Evolutionary conservation across 1,140 invertebrate genomes (phyloP), one percentile per base, ranked within the genome.

Genomic region (Diuraphis noxia): DNA sequence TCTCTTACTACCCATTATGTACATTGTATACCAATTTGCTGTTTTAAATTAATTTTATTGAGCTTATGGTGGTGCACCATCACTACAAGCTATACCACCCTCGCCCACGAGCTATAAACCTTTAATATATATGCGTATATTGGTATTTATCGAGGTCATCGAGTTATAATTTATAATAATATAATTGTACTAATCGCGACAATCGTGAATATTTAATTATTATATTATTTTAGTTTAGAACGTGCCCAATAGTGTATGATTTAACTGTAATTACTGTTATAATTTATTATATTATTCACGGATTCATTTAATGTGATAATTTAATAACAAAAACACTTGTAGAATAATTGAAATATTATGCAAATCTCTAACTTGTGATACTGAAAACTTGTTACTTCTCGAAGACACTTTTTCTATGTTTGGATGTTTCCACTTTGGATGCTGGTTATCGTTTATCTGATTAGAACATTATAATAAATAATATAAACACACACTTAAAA

Each of bases 381-480:
- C 30, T n/a, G 40, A 84, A 84, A 84, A 84, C 81, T 84, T 30
- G 81, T 84, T n/a, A 30, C n/a, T 25, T 84, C 30, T 43, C 4
- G 7, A 84, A 84, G 40, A 84, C 40, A 84, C 40, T 84, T 84
- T 84, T 43, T 41, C 40, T 41, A 41, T 84, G 40, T 84, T 84
- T 84, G 40, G 81, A 84, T 41, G n/a, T 84, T 84, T 43, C 19
- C 6, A 17, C 81, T 84, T 10, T 38, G 34, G 34, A 38, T 79
- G 40, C 10, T 25, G 40, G 81, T n/a, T 72, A 17, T 72, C 79
- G 82, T 85, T n/a, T 46, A 85, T 85, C 40, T 34, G 82, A 85
- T 85, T 85, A 34, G n/a, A 85, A n/a, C 2, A 46, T n/a, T 85
- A 34, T 46, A 46, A 85, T 85, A 85, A 85, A 85, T 85, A 85